Evolutionary conservation across 2,888 invertebrate species (phyloP).

Genomic region (Empis stercorea): DNA sequence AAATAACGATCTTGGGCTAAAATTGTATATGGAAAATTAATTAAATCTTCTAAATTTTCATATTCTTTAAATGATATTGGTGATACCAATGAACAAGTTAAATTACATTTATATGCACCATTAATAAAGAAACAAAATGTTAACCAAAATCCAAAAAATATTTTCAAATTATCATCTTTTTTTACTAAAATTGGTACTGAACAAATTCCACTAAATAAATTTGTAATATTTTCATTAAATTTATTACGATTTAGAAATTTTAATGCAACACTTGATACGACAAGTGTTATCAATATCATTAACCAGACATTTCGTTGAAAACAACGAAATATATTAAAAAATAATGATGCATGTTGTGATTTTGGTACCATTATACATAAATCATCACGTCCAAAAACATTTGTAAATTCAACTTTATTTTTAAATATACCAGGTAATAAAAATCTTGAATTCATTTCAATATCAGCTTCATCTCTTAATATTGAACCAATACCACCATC

Average conservation of each 20-base stretch:
- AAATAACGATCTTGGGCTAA: constrained; percentile 32
- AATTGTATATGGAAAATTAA: constrained; percentile 27
- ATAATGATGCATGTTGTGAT: constrained; percentile 38
- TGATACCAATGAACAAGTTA: constrained; percentile 30
- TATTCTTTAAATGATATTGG: constrained; percentile 26
- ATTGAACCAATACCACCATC: constrained; percentile 25
- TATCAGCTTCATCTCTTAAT: constrained; percentile 28
- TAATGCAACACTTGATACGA: too few relatives aligned
- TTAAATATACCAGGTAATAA: constrained; percentile 38
- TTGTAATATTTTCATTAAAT: too few relatives aligned
- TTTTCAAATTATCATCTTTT: too few relatives aligned
- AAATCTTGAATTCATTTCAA: constrained; percentile 43
- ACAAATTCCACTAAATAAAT: too few relatives aligned
- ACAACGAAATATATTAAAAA: constrained; percentile 35
- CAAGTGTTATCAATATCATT: constrained; percentile 16
- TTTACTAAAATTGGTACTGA: too few relatives aligned
- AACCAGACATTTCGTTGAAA: constrained; percentile 27
- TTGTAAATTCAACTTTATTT: constrained; percentile 40
- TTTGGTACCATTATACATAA: constrained; percentile 44
- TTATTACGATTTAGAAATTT: too few relatives aligned
- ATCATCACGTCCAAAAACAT: constrained; percentile 41
- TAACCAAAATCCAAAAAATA: constrained; percentile 27
- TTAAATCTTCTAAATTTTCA: constrained; percentile 25
- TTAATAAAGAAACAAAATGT: constrained; percentile 29
- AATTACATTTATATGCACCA: constrained; percentile 29